Percentiles rank a stretch among this genome's conserved stretches.
These are phyloP conservation scores for Abrostola tripartita DNA, from an alignment of 2,888 invertebrate species.

Conservation along the genomic window DNA sequence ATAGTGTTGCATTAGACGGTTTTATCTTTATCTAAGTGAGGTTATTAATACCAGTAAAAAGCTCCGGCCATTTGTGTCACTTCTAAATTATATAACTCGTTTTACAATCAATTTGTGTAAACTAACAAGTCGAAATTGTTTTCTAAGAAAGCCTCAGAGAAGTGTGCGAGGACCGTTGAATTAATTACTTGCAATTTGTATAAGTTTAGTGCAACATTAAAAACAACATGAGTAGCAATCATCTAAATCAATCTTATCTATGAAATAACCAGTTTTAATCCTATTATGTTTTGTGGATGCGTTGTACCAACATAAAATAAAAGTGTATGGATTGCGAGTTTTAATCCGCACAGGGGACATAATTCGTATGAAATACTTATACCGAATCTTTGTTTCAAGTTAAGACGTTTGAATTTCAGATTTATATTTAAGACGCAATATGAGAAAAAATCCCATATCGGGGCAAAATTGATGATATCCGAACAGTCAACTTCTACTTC, in stretches of 20 bases:
- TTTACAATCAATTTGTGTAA: slow-evolving; percentile 19
- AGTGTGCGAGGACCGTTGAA: background rate
- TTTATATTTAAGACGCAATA: too few relatives aligned
- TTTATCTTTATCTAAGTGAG: slow-evolving; percentile 41
- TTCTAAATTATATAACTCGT: slow-evolving; percentile 4
- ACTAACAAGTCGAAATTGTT: slow-evolving; percentile 21
- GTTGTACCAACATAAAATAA: too few relatives aligned
- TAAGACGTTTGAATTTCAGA: too few relatives aligned
- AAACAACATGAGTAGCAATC: background rate
- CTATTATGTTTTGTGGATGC: too few relatives aligned
- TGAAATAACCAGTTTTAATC: background rate
- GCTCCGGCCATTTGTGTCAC: slow-evolving; percentile 12
- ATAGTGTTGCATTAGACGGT: slow-evolving; percentile 37
- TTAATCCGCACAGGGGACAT: too few relatives aligned
- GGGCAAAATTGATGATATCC: too few relatives aligned
- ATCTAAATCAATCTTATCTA: background rate
- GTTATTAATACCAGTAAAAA: slow-evolving; percentile 41
- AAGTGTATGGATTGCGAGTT: too few relatives aligned
- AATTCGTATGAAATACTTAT: too few relatives aligned
- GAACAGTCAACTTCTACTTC: too few relatives aligned
- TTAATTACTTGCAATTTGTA: background rate
- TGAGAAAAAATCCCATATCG: too few relatives aligned
- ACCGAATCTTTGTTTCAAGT: too few relatives aligned
- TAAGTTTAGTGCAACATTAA: background rate
- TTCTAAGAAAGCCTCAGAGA: slow-evolving; percentile 7